Conservation (phyloP, 2,888 invertebrate species). For the Campoletis raptor region DNA sequence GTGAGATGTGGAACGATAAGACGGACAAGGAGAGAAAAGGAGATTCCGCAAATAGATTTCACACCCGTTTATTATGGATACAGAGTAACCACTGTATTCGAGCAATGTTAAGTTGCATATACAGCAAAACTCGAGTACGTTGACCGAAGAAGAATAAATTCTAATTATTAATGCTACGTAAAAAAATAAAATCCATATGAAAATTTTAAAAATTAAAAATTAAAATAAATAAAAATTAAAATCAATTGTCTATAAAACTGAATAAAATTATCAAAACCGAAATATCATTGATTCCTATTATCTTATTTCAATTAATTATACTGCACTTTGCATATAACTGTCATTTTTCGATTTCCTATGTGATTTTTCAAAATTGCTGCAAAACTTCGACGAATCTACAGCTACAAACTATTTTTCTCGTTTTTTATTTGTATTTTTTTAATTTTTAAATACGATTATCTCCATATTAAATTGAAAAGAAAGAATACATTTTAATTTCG, state of each 20-base stretch:
- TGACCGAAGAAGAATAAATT: slow-evolving; percentile 29
- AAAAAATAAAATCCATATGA: not conserved
- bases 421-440: too few species aligned
- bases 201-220: not conserved
- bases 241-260: too few species aligned
- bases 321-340: not conserved
- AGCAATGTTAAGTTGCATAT: slow-evolving; percentile 20
- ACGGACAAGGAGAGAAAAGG: slow-evolving; percentile 8
- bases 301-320: too few species aligned
- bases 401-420: too few species aligned
- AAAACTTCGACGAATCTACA: too few species aligned
- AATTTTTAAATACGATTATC: not conserved
- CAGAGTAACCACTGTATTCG: slow-evolving; percentile 54
- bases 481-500: not conserved
- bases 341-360: too few species aligned
- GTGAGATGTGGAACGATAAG: slow-evolving; percentile 43
- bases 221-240: not conserved
- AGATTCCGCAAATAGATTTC: slow-evolving; percentile 63
- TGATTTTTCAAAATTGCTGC: too few species aligned
- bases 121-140: slow-evolving; percentile 27
- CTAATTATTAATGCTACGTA: not conserved
- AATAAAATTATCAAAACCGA: too few species aligned
- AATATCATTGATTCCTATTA: too few species aligned
- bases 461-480: not conserved
- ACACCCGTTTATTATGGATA: slow-evolving; percentile 55